phyloP scores from a whole-genome alignment of 2,113 vertebrate species.

The Motacilla alba region DNA sequence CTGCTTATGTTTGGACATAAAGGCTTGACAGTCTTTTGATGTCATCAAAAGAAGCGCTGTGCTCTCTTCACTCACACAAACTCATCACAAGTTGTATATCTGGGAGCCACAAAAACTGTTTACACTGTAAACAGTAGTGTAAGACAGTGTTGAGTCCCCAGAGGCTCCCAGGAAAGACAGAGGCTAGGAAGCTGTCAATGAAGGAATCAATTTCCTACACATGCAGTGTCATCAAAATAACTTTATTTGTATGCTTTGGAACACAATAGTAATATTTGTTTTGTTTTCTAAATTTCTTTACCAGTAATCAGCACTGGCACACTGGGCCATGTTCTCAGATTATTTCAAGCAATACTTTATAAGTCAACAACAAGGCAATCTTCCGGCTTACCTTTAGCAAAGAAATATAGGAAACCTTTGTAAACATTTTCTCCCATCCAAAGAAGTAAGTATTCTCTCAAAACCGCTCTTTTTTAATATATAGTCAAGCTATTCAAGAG shows the following conservation, averaged over 20 bases:
- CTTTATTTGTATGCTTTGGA: not conserved
- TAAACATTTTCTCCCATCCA: not conserved
- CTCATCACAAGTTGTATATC: not conserved
- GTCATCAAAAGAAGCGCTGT: not conserved
- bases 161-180: not conserved
- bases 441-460: not conserved
- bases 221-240: not conserved
- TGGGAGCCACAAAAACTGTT: not conserved
- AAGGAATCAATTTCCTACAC: not conserved
- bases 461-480: not conserved
- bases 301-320: not conserved
- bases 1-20: rapidly evolving
- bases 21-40: not conserved
- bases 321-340: not conserved
- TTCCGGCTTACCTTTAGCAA: not conserved
- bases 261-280: not conserved
- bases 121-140: not conserved
- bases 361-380: not conserved
- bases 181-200: not conserved
- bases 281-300: not conserved
- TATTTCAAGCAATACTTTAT: not conserved
- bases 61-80: not conserved
- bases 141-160: not conserved
- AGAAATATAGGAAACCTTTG: not conserved
- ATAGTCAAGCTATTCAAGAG: not conserved